Percentiles rank a stretch among this genome's conserved stretches.
These are phyloP conservation scores for Plotosus lineatus DNA, from an alignment of 2,113 vertebrate genomes.

Conservation along the genomic window DNA sequence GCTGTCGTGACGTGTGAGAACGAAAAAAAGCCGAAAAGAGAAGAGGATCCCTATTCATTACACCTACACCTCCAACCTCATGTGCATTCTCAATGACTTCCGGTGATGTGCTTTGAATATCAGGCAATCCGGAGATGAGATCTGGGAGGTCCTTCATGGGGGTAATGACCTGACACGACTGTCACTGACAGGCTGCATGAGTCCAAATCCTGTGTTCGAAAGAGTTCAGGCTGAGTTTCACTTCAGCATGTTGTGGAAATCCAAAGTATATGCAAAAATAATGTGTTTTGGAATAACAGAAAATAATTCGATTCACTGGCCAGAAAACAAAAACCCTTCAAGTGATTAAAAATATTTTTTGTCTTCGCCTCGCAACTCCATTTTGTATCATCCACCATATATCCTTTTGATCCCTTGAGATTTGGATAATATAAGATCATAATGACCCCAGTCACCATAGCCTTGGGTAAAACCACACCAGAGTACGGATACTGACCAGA, in stretches of 20 bases:
- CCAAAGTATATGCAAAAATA: too few species aligned
- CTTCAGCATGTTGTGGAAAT: background rate
- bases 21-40: too few species aligned
- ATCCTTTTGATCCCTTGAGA: background rate
- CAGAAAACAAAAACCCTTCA: background rate
- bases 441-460: background rate
- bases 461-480: background rate
- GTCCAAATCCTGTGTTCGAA: background rate
- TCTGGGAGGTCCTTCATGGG: background rate
- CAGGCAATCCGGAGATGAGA: background rate
- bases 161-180: background rate
- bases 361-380: background rate
- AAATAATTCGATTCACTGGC: background rate
- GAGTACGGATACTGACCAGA: background rate
- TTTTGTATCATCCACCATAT: background rate
- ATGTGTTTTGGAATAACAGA: background rate
- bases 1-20: too few species aligned
- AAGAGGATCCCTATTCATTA: background rate
- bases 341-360: background rate
- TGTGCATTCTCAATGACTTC: background rate
- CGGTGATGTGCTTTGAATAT: background rate
- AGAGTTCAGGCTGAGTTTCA: background rate
- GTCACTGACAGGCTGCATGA: background rate
- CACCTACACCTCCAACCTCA: background rate
- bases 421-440: background rate